Evolutionary conservation across 2,888 invertebrate species (phyloP).

Genomic region (Melanargia galathea): DNA sequence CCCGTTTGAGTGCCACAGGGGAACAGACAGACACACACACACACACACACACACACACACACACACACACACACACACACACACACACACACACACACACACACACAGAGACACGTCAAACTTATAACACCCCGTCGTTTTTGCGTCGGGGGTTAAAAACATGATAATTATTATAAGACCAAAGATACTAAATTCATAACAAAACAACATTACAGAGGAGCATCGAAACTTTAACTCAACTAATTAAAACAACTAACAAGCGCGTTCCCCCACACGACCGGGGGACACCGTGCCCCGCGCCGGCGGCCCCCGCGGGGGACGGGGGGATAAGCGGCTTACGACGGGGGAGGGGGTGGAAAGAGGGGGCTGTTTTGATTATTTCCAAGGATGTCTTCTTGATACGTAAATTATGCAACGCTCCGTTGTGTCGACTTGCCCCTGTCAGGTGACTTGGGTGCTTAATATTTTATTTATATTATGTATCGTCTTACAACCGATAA

Average conservation of each 20-base stretch:
- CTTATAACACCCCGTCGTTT: too few species aligned
- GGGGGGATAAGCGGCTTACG: conserved; percentile 71
- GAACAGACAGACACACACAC: too few species aligned
- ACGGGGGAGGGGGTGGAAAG: conserved; percentile 48
- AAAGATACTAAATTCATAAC: not conserved
- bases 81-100: too few species aligned
- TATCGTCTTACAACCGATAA: conserved; percentile 7
- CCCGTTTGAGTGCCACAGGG: too few species aligned
- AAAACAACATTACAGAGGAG: conserved; percentile 5
- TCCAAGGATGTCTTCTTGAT: conserved; percentile 79
- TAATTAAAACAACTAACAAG: conserved; percentile 80
- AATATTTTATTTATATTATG: conserved; percentile 30
- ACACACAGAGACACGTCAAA: too few species aligned
- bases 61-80: too few species aligned
- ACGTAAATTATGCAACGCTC: conserved; percentile 78
- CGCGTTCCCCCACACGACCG: conserved; percentile 62
- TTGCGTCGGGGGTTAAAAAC: too few species aligned
- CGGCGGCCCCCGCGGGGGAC: conserved; percentile 38
- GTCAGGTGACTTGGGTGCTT: conserved; percentile 9
- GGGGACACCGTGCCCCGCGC: conserved; percentile 56
- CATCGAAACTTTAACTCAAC: conserved; percentile 63
- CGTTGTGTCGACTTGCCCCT: conserved; percentile 32
- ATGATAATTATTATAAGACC: too few species aligned
- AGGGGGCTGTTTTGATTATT: conserved; percentile 77
- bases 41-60: too few species aligned